A percentile compares a stretch with the other conserved stretches of the same genome.
Conservation (phyloP, 2,888 invertebrate species). For the Athalia circularis region DNA sequence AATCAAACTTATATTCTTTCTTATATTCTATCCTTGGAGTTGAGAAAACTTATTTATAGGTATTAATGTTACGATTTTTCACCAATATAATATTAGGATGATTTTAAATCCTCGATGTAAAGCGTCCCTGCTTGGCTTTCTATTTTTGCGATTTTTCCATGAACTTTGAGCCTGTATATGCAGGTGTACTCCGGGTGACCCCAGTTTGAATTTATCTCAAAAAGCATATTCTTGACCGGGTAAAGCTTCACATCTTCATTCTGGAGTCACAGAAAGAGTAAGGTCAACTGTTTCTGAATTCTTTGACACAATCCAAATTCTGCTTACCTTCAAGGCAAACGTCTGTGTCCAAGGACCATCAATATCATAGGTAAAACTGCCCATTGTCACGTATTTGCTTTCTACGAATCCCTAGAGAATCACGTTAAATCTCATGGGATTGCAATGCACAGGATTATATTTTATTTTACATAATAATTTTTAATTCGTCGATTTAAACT, state of each 20-base stretch:
- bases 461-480: neutral
- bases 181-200: conserved; percentile 65
- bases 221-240: conserved; percentile 59
- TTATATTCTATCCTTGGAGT: neutral
- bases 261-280: conserved; percentile 51
- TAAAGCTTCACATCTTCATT: conserved; percentile 51
- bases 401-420: conserved; percentile 55
- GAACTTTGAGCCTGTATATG: conserved; percentile 65
- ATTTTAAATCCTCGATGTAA: conserved; percentile 1
- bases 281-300: neutral
- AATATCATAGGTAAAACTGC: conserved; percentile 59
- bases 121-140: neutral
- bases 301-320: neutral
- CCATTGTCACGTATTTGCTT: conserved; percentile 54
- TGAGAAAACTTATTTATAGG: neutral
- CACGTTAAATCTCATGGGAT: neutral
- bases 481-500: conserved; percentile 33
- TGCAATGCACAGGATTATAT: neutral
- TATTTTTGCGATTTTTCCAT: conserved; percentile 57
- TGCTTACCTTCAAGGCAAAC: conserved; percentile 59
- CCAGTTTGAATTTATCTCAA: conserved; percentile 65
- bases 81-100: neutral
- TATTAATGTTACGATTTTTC: neutral
- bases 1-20: conserved; percentile 1
- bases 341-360: conserved; percentile 60